These are phyloP conservation scores for Protonibea diacanthus DNA, from an alignment of 2,797 vertebrate species.

Conservation along the genomic window DNA sequence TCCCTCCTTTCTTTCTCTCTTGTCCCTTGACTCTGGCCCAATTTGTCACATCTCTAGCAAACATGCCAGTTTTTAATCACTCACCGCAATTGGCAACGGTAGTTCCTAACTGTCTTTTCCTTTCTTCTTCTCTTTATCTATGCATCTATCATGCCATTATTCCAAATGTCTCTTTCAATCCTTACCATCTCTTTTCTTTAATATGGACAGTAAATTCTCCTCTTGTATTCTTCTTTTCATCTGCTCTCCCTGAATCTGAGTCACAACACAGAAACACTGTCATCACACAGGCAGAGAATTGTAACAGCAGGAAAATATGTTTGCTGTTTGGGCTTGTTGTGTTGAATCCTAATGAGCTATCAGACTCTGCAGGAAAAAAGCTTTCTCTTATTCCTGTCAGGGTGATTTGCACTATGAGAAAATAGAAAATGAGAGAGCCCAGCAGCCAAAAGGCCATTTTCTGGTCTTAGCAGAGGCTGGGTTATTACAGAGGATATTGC, in stretches of 20 bases:
- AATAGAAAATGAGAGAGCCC: constrained; percentile 75
- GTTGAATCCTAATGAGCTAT: constrained; percentile 83
- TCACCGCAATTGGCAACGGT: constrained; percentile 26
- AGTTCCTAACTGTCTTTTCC: constrained; percentile 14
- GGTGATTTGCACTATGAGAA: constrained; percentile 79
- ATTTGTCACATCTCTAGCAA: constrained; percentile 39
- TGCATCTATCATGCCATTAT: constrained; percentile 27
- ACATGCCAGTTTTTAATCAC: constrained; percentile 53
- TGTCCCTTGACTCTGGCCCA: constrained; percentile 5
- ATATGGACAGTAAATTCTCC: constrained; percentile 42
- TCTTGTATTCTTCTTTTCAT: constrained; percentile 56
- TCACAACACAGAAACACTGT: constrained; percentile 75
- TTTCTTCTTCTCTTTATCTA: constrained; percentile 9
- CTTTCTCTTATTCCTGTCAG: constrained; percentile 69
- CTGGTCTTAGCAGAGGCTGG: constrained; percentile 70
- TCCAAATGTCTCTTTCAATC: constrained; percentile 40
- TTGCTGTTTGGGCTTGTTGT: constrained; percentile 79
- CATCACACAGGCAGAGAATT: constrained; percentile 74
- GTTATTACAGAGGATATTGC: constrained; percentile 79
- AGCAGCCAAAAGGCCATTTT: constrained; percentile 74
- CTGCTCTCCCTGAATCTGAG: constrained; percentile 60
- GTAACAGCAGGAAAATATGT: constrained; percentile 81
- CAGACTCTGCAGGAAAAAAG: constrained; percentile 72
- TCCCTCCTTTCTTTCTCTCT: neutral
- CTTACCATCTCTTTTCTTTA: constrained; percentile 33